Evolutionary conservation across 2,797 vertebrate genomes (phyloP).

Genomic region (Serranus cabrilla): DNA sequence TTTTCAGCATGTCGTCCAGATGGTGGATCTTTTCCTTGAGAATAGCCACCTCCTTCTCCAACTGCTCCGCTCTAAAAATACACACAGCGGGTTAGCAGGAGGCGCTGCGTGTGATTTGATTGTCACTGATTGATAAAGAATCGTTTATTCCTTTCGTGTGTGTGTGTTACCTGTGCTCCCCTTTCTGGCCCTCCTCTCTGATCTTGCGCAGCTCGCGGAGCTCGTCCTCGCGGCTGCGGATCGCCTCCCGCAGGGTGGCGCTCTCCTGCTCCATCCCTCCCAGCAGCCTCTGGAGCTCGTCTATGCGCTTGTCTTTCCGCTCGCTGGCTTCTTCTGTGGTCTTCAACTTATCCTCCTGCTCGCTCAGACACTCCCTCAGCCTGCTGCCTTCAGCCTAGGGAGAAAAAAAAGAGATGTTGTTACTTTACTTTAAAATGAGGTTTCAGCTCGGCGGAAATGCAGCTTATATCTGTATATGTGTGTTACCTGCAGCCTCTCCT

Average conservation of each 20-base stretch:
- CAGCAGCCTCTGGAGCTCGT: conserved; percentile 89
- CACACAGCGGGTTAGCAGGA: conserved; percentile 42
- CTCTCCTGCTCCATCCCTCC: conserved; percentile 93
- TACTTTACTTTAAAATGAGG: conserved; percentile 3
- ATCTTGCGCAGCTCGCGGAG: conserved; percentile 82
- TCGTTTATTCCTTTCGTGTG: neutral
- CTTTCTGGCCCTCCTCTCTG: conserved; percentile 82
- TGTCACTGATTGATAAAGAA: neutral
- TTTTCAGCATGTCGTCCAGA: conserved; percentile 96
- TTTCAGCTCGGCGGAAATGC: neutral
- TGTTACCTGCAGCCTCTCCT: conserved; percentile 88
- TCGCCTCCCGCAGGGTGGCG: conserved; percentile 82
- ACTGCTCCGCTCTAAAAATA: conserved; percentile 84
- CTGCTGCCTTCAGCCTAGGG: conserved; percentile 76
- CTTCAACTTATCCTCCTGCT: conserved; percentile 80
- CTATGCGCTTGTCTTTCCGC: conserved; percentile 85
- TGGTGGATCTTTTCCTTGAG: conserved; percentile 96
- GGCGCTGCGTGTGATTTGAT: neutral
- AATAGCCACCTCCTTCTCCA: conserved; percentile 92
- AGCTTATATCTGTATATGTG: neutral
- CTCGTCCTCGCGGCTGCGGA: conserved; percentile 86
- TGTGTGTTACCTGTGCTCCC: conserved; percentile 77
- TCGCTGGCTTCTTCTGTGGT: conserved; percentile 74
- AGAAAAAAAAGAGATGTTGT: neutral
- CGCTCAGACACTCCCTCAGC: conserved; percentile 84